Percentiles rank a stretch among this genome's conserved stretches.
Conservation (phyloP, 2,113 vertebrate species). For the Colaptes auratus region DNA sequence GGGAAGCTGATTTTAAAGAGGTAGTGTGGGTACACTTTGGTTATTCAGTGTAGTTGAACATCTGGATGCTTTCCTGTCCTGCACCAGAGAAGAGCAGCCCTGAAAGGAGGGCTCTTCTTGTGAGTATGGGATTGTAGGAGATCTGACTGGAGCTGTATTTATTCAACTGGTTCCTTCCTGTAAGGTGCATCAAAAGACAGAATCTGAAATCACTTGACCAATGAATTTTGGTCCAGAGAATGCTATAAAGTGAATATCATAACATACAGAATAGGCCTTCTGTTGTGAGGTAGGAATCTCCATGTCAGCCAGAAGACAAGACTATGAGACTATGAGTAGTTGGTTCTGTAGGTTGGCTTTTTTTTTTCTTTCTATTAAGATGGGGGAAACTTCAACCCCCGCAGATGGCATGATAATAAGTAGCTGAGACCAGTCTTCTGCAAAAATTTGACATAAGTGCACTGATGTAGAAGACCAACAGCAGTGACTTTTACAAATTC, state of each 20-base stretch:
- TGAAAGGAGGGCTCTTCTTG: background rate
- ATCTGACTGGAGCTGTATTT: background rate
- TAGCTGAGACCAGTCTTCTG: background rate
- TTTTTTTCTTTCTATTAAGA: background rate
- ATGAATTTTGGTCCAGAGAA: background rate
- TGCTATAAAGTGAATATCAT: background rate
- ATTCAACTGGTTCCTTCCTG: background rate
- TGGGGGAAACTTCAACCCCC: background rate
- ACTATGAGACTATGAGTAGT: background rate
- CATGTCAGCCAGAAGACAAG: background rate
- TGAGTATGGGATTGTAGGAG: background rate
- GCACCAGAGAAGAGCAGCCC: background rate
- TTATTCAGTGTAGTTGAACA: background rate
- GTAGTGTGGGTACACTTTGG: background rate
- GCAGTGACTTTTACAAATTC: background rate
- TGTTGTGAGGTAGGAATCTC: background rate
- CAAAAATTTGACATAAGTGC: background rate
- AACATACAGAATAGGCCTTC: background rate
- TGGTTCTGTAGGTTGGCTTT: background rate
- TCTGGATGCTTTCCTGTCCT: background rate
- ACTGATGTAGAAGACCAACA: background rate
- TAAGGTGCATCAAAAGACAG: background rate
- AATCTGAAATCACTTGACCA: background rate
- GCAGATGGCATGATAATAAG: background rate
- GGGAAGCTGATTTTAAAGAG: background rate